A percentile compares a stretch with the other conserved stretches of the same genome.
Evolutionary conservation across 2,888 invertebrate genomes (phyloP).

Genomic region (Coenonympha glycerion): DNA sequence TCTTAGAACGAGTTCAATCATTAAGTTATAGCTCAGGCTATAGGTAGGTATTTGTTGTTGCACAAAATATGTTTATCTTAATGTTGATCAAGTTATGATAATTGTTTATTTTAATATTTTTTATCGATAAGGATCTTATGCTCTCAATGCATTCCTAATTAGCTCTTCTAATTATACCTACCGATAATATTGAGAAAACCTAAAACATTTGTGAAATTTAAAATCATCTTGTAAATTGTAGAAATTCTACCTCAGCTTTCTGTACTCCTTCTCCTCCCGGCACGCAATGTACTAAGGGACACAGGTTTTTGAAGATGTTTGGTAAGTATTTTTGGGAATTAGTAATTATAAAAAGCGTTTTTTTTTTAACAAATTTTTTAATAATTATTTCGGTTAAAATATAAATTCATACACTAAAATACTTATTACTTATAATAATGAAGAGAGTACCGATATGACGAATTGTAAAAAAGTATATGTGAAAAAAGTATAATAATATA

Average conservation of each 20-base stretch:
- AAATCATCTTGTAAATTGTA: too few relatives aligned
- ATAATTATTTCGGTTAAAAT: constrained; percentile 52
- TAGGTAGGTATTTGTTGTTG: neutral
- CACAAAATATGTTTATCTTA: constrained; percentile 7
- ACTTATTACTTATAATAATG: constrained; percentile 42
- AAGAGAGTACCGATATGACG: constrained; percentile 33
- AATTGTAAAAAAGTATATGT: constrained; percentile 5
- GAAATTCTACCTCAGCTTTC: too few relatives aligned
- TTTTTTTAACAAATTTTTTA: constrained; percentile 34
- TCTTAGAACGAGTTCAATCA: constrained; percentile 1
- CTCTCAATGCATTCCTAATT: too few relatives aligned
- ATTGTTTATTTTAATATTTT: neutral
- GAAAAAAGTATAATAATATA: neutral
- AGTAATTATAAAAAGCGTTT: neutral
- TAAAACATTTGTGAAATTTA: too few relatives aligned
- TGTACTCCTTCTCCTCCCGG: too few relatives aligned
- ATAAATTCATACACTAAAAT: constrained; percentile 51
- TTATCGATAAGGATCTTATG: neutral
- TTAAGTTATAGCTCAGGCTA: neutral
- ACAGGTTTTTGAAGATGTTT: too few relatives aligned
- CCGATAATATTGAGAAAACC: too few relatives aligned
- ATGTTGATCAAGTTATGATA: neutral
- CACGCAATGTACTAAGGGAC: too few relatives aligned
- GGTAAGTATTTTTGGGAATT: neutral
- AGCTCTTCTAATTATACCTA: too few relatives aligned